Base-by-base conservation (phyloP, 2,797 vertebrate genomes). In the Coregonus ussuriensis region DNA sequence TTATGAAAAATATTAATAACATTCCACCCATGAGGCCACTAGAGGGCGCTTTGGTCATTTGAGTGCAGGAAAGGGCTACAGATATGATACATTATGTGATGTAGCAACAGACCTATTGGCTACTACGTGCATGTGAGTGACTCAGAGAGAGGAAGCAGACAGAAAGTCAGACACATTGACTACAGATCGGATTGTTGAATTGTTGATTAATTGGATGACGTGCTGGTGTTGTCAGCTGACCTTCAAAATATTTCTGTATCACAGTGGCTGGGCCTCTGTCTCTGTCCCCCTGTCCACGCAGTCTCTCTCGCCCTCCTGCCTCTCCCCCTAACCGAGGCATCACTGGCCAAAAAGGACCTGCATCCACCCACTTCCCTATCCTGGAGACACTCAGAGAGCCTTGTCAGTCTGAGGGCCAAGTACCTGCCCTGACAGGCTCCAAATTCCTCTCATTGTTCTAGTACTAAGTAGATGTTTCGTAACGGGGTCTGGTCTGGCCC, bases 391-490 rank as follows among this genome's bases (percentile, higher is more conserved):
- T 25, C 37, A 70, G 67, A 18, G 68, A 70, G 6, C 68, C 68
- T 21, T 25, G 18, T 51, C 37, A 6, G 6, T 41, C 6, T 7
- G 7, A n/a, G 35, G 35, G 68, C 18, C 35, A 35, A 37, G 31
- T 67, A 35, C 65, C 14, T 35, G 65, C 16, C 14, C 68, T n/a
- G 37, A 51, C 35, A 51, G 35, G 37, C 68, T 70, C 68, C 37
- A 41, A 70, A 70, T 70, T 70, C 68, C 37, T 70, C 37, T 15
- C 6, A 7, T 70, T 70, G 18, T 47, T 21, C 15, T 7, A n/a
- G 7, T 6, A 6, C n/a, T 71, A 41, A 53, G 47, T 25, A 53
- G 41, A 84, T 74, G 77, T 77, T 59, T 69, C 51, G 15, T 31
- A 67, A 82, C 33, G 37, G 21, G 0, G 66, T 15, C 33, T 25